Evolutionary conservation across 2,113 vertebrate species (phyloP).

Genomic region (Fulmarus glacialis): DNA sequence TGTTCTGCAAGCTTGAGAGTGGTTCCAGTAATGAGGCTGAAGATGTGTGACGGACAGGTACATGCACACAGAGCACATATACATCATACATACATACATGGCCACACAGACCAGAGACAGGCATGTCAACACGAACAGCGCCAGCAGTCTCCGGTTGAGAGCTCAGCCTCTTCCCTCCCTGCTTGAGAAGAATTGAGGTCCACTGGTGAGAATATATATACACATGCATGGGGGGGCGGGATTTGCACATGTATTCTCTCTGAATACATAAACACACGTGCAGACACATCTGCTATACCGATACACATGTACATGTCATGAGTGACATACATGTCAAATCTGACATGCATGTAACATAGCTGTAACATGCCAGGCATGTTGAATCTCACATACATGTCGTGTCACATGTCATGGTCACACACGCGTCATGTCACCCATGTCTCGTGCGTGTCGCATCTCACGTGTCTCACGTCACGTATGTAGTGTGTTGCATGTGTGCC

Average conservation of each 20-base stretch:
- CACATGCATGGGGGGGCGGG: fast-evolving
- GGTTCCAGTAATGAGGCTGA: not conserved
- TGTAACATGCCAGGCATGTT: too few species aligned
- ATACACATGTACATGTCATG: fast-evolving
- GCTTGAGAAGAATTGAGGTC: not conserved
- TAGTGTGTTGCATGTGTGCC: too few species aligned
- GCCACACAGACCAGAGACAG: fast-evolving
- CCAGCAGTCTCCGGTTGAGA: not conserved
- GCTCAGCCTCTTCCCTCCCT: not conserved
- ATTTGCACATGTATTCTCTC: fast-evolving
- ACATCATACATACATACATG: fast-evolving
- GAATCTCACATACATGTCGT: not conserved
- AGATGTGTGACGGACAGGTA: fast-evolving
- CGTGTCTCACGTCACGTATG: too few species aligned
- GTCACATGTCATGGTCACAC: too few species aligned
- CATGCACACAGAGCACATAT: fast-evolving
- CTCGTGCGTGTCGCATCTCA: too few species aligned
- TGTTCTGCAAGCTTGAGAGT: not conserved
- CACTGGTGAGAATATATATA: fast-evolving
- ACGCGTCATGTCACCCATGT: too few species aligned
- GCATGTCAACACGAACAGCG: not conserved
- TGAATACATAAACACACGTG: fast-evolving
- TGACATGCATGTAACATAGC: not conserved
- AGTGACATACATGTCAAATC: too few species aligned
- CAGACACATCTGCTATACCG: not conserved